A percentile compares a stretch with the other conserved stretches of the same genome.
Conservation (phyloP, 2,113 vertebrate genomes). For the Enhydra lutris region DNA sequence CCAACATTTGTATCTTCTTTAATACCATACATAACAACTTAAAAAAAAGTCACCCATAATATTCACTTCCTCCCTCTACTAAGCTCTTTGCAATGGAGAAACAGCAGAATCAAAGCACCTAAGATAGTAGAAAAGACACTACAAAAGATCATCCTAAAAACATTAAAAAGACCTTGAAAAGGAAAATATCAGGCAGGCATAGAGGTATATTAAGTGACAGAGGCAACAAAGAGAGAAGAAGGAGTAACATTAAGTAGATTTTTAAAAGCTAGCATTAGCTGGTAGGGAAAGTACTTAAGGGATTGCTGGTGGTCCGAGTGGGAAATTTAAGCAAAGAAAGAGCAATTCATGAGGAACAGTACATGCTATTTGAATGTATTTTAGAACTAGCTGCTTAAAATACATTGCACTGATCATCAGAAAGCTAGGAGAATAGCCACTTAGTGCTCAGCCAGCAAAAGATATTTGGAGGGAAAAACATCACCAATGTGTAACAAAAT, state of each 20-base stretch:
- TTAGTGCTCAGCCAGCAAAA: slow-evolving; percentile 47
- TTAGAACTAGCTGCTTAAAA: slow-evolving; percentile 67
- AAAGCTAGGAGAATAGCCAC: slow-evolving; percentile 42
- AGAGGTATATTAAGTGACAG: slow-evolving; percentile 67
- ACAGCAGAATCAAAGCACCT: slow-evolving; percentile 57
- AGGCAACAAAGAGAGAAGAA: slow-evolving; percentile 71
- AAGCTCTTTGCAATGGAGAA: slow-evolving; percentile 52
- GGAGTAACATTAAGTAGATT: slow-evolving; percentile 70
- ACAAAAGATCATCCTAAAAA: slow-evolving; percentile 68
- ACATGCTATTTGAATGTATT: slow-evolving; percentile 63
- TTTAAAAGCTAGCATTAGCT: slow-evolving; percentile 77
- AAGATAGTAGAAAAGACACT: slow-evolving; percentile 43
- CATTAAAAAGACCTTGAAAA: slow-evolving; percentile 66
- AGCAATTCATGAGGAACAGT: slow-evolving; percentile 57
- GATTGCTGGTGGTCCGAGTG: slow-evolving; percentile 68
- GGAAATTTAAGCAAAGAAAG: slow-evolving; percentile 70
- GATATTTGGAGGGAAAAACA: slow-evolving; percentile 29
- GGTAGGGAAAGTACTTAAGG: slow-evolving; percentile 72
- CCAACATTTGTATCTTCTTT: slow-evolving; percentile 1
- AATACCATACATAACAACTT: slow-evolving; percentile 27
- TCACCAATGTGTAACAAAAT: not conserved
- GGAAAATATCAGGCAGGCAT: slow-evolving; percentile 57
- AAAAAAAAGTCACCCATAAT: slow-evolving; percentile 27
- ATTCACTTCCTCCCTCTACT: slow-evolving; percentile 47
- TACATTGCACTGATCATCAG: slow-evolving; percentile 47